A percentile compares a stretch with the other conserved stretches of the same genome.
Evolutionary conservation across 1,140 invertebrate genomes (phyloP).

Genomic region (Helicoverpa armigera): DNA sequence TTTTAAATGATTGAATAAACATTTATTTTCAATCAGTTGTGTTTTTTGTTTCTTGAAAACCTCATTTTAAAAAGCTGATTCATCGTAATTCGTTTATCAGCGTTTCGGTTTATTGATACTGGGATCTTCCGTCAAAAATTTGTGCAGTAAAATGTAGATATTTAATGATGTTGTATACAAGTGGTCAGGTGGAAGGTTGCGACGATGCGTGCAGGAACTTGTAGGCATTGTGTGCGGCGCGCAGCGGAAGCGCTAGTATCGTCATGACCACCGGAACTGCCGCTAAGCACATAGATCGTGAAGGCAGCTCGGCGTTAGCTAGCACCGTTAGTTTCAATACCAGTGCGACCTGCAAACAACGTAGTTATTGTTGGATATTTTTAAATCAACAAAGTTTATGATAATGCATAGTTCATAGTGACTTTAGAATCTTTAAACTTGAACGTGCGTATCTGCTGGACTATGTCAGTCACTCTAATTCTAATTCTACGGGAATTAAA

Average conservation of each 20-base stretch:
- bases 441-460: too few relatives aligned
- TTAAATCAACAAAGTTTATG: not conserved
- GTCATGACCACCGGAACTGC: slow-evolving; percentile 59
- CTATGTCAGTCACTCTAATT: too few relatives aligned
- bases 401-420: too few relatives aligned
- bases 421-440: too few relatives aligned
- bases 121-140: not conserved
- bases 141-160: not conserved
- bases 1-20: slow-evolving; percentile 86
- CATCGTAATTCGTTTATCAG: not conserved
- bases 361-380: not conserved
- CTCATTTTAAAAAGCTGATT: not conserved
- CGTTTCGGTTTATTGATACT: not conserved
- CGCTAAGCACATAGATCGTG: slow-evolving; percentile 56
- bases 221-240: slow-evolving; percentile 65
- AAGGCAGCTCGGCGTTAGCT: slow-evolving; percentile 65
- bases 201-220: slow-evolving; percentile 52
- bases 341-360: slow-evolving; percentile 60
- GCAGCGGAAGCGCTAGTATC: slow-evolving; percentile 64
- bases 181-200: slow-evolving; percentile 37
- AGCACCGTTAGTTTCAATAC: slow-evolving; percentile 60
- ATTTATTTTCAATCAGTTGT: slow-evolving; percentile 79
- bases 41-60: slow-evolving; percentile 50
- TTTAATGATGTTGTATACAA: not conserved
- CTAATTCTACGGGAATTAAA: not conserved